Conservation (phyloP, 2,888 invertebrate genomes). For the Nudaria mundana region DNA sequence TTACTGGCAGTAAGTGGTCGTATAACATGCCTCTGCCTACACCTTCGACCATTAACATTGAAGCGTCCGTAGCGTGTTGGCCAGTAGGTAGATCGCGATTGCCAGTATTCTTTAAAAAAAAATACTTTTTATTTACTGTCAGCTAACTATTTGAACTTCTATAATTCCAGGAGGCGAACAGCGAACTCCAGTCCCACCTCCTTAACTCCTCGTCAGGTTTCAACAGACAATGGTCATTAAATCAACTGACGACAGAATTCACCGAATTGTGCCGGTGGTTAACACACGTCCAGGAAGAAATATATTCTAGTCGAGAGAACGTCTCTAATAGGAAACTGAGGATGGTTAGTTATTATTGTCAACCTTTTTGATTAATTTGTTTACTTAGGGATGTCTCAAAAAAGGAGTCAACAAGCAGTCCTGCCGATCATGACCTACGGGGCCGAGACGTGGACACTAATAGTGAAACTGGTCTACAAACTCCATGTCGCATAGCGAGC, state of each 20-base stretch:
- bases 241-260: slow-evolving; percentile 89
- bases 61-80: no score
- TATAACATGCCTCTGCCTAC: no score
- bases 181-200: slow-evolving; percentile 84
- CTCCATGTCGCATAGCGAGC: no score
- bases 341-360: slow-evolving; percentile 80
- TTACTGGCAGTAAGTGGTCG: no score
- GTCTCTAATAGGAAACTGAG: slow-evolving; percentile 84
- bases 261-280: slow-evolving; percentile 91
- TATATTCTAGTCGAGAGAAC: slow-evolving; percentile 88
- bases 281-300: slow-evolving; percentile 88
- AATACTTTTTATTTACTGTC: no score
- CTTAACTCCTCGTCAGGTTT: slow-evolving; percentile 61
- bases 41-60: no score
- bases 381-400: background rate
- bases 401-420: background rate
- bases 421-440: no score
- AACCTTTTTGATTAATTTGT: slow-evolving; percentile 1
- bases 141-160: no score
- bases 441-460: no score
- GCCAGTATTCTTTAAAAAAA: no score
- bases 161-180: slow-evolving; percentile 86
- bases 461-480: no score
- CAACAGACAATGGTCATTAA: slow-evolving; percentile 86
- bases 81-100: no score